A percentile compares a stretch with the other conserved stretches of the same genome.
Conservation (phyloP, 2,888 invertebrate species). For the Drosophila cognata region DNA sequence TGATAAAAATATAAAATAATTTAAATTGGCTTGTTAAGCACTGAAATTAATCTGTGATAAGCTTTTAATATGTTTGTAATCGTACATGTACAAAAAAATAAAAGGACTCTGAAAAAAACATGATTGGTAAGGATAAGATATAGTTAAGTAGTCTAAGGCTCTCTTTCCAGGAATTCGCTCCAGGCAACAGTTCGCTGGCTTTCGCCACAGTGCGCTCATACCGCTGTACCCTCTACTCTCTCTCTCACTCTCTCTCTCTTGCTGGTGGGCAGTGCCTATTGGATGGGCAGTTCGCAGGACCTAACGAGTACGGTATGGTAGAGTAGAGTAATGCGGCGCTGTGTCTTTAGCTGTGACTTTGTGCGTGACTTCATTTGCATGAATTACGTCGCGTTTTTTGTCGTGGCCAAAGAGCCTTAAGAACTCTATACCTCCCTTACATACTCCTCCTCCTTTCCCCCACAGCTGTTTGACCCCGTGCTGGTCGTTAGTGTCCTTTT, state of each 20-base stretch:
- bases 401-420: slow-evolving; percentile 25
- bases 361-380: slow-evolving; percentile 83
- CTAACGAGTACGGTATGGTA: neutral
- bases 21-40: neutral
- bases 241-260: neutral
- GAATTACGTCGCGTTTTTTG: slow-evolving; percentile 69
- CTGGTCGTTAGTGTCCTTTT: slow-evolving; percentile 67
- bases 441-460: neutral
- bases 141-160: neutral
- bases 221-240: neutral
- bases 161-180: neutral
- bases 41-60: neutral
- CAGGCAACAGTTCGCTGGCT: slow-evolving; percentile 44
- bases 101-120: neutral
- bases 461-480: slow-evolving; percentile 28
- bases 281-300: slow-evolving; percentile 3
- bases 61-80: neutral
- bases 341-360: slow-evolving; percentile 40
- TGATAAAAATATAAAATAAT: neutral
- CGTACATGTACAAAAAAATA: neutral
- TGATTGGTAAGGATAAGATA: neutral
- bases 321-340: neutral
- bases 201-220: neutral
- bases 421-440: slow-evolving; percentile 1
- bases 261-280: neutral